Conservation (phyloP, 2,888 invertebrate species). For the Augiades crinisus region DNA sequence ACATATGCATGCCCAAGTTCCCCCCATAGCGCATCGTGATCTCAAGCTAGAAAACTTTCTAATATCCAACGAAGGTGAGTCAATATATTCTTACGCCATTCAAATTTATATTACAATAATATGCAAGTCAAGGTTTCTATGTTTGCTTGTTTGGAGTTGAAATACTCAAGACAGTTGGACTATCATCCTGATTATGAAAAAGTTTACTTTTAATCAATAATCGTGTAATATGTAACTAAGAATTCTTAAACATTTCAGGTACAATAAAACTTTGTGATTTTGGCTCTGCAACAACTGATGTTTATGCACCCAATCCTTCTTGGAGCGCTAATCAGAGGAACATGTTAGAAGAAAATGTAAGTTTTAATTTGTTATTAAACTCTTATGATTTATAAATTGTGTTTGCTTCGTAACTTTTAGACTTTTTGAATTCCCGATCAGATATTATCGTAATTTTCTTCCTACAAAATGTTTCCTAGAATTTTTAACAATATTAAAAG, state of each 20-base stretch:
- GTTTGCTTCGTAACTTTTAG: neutral
- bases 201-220: too few relatives aligned
- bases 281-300: conserved; percentile 95
- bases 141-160: too few relatives aligned
- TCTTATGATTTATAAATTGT: neutral
- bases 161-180: too few relatives aligned
- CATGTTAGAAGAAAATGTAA: conserved; percentile 95
- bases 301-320: conserved; percentile 90
- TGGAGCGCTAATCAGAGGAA: conserved; percentile 97
- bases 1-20: conserved; percentile 95
- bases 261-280: conserved; percentile 97
- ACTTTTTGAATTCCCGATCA: too few relatives aligned
- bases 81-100: neutral
- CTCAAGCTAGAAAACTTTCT: conserved; percentile 98
- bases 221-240: too few relatives aligned
- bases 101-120: too few relatives aligned
- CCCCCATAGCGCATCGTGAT: conserved; percentile 97
- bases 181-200: too few relatives aligned
- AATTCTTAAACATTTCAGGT: too few relatives aligned
- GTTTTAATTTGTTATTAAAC: conserved; percentile 30
- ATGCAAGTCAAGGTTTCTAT: too few relatives aligned
- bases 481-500: too few relatives aligned
- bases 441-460: too few relatives aligned
- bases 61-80: conserved; percentile 88
- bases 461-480: too few relatives aligned